Percentiles rank a stretch among this genome's conserved stretches.
These are phyloP conservation scores for Coregonus ussuriensis DNA, from an alignment of 2,797 vertebrate species.

Conservation along the genomic window DNA sequence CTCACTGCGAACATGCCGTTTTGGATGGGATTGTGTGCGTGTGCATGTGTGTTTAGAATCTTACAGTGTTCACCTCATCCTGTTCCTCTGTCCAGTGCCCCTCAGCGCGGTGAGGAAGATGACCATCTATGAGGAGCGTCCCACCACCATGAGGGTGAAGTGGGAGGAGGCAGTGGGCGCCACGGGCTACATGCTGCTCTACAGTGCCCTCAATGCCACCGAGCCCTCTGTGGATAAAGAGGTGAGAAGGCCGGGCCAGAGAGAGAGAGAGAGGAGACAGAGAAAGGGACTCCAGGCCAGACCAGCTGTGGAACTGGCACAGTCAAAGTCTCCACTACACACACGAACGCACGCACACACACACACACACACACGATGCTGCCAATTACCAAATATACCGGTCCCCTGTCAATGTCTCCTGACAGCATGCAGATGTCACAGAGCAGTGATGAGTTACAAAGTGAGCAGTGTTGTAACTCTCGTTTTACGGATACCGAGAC, in stretches of 20 bases:
- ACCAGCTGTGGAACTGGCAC: neutral
- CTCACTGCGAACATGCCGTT: neutral
- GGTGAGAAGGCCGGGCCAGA: constrained; percentile 62
- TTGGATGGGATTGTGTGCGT: neutral
- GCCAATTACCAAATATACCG: constrained; percentile 27
- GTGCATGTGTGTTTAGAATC: neutral
- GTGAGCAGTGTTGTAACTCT: constrained; percentile 45
- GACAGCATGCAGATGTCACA: constrained; percentile 53
- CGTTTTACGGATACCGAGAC: constrained; percentile 37
- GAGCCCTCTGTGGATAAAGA: constrained; percentile 80
- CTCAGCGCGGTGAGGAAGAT: constrained; percentile 83
- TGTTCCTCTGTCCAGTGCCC: constrained; percentile 77
- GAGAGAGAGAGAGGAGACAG: neutral
- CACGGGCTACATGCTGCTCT: constrained; percentile 87
- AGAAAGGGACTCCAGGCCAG: neutral
- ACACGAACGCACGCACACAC: neutral
- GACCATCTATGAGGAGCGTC: constrained; percentile 84
- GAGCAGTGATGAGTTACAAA: constrained; percentile 48
- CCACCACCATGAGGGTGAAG: constrained; percentile 88
- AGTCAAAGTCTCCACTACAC: constrained; percentile 3
- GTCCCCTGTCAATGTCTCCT: constrained; percentile 40
- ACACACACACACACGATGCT: neutral
- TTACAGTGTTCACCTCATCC: constrained; percentile 14
- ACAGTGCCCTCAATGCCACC: constrained; percentile 85
- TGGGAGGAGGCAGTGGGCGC: constrained; percentile 86